Evolutionary conservation across 2,888 invertebrate species (phyloP).

Genomic region (Acrocyrtus sp.): DNA sequence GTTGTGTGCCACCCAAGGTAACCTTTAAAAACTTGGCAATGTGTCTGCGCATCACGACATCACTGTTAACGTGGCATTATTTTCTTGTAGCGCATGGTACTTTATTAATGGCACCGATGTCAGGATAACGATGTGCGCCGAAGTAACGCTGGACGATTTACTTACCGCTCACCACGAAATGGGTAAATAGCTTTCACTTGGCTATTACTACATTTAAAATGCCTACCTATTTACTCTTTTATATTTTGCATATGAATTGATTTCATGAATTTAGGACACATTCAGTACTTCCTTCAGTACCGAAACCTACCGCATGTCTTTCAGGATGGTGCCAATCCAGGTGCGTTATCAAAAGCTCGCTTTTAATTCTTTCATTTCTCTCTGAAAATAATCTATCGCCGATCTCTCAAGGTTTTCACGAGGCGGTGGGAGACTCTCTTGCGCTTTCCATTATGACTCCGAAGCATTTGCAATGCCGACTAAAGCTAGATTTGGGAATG

Average conservation of each 20-base stretch:
- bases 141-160: constrained; percentile 80
- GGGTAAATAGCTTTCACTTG: too few relatives aligned
- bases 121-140: constrained; percentile 74
- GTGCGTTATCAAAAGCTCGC: constrained; percentile 66
- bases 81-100: constrained; percentile 77
- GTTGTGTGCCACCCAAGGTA: constrained; percentile 72
- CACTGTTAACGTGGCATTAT: too few relatives aligned
- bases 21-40: background rate
- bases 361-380: too few relatives aligned
- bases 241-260: background rate
- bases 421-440: constrained; percentile 65
- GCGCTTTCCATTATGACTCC: constrained; percentile 64
- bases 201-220: constrained; percentile 71
- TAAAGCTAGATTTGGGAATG: constrained; percentile 43
- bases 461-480: constrained; percentile 57
- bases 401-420: constrained; percentile 64
- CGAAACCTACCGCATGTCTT: constrained; percentile 77
- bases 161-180: constrained; percentile 86
- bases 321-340: constrained; percentile 83
- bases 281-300: constrained; percentile 79
- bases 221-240: background rate
- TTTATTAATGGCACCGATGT: constrained; percentile 73
- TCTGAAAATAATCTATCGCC: constrained; percentile 64
- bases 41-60: background rate
- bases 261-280: constrained; percentile 25